Evolutionary conservation across 1,140 invertebrate genomes (phyloP).

Genomic region (Aphidius gifuensis): DNA sequence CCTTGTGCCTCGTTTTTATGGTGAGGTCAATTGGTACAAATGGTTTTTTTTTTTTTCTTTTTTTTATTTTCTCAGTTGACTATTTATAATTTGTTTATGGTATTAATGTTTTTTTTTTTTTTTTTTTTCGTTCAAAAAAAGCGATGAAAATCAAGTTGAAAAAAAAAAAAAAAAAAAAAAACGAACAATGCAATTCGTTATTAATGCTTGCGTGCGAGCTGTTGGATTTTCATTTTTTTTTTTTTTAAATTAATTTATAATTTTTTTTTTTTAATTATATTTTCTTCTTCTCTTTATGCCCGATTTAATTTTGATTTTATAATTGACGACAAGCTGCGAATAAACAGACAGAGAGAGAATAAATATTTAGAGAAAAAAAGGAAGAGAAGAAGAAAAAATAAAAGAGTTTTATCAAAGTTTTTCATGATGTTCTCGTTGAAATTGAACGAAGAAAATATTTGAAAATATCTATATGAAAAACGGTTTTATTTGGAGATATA

Average conservation of each 20-base stretch:
- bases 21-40: conserved; percentile 24
- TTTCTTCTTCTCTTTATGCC: conserved; percentile 14
- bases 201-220: conserved; percentile 1
- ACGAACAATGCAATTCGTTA: conserved; percentile 17
- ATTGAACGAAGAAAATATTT: too few relatives aligned
- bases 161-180: conserved; percentile 3
- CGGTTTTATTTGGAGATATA: too few relatives aligned
- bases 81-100: conserved; percentile 25
- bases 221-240: too few relatives aligned
- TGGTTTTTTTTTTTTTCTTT: conserved; percentile 23
- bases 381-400: too few relatives aligned
- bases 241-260: too few relatives aligned
- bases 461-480: too few relatives aligned
- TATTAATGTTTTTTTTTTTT: conserved; percentile 21
- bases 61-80: conserved; percentile 20
- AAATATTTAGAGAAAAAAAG: too few relatives aligned
- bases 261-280: conserved; percentile 3
- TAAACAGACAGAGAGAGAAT: too few relatives aligned
- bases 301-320: background rate
- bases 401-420: too few relatives aligned
- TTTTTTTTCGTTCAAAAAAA: conserved; percentile 18
- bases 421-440: too few relatives aligned
- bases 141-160: conserved; percentile 16
- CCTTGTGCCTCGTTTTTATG: conserved; percentile 24
- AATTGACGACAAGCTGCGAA: too few relatives aligned